Conservation (phyloP, 2,888 invertebrate species). For the Leucania comma region DNA sequence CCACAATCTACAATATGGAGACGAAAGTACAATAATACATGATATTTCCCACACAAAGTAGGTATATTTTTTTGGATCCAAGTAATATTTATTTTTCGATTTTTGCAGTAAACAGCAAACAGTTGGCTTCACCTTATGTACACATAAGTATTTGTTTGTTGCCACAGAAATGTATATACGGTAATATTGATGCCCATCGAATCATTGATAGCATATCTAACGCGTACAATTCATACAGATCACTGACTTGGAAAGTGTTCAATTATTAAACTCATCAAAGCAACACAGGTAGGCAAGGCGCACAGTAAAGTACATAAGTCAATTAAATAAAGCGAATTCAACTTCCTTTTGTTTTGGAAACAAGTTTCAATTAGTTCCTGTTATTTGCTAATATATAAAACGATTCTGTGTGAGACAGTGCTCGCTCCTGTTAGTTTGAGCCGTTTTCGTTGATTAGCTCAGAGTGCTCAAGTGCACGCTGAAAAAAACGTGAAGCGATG, state of each 20-base stretch:
- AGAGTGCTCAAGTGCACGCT: no score
- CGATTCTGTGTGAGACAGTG: slow-evolving; percentile 4
- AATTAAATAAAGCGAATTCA: neutral
- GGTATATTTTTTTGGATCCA: no score
- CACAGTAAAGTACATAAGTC: neutral
- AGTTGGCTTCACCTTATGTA: neutral
- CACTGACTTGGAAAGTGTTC: slow-evolving; percentile 41
- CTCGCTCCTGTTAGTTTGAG: neutral
- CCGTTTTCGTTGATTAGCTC: neutral
- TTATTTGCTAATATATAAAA: slow-evolving; percentile 6
- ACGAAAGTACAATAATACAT: no score
- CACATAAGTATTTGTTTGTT: neutral
- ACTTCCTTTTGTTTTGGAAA: neutral
- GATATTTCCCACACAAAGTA: no score
- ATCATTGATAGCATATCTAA: slow-evolving; percentile 37
- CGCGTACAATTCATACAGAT: slow-evolving; percentile 15
- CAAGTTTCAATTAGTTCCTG: slow-evolving; percentile 15
- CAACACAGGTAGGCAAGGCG: neutral
- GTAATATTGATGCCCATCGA: slow-evolving; percentile 8
- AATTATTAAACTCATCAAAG: slow-evolving; percentile 21
- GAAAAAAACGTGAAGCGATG: no score
- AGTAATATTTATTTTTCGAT: no score
- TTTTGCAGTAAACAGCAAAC: no score
- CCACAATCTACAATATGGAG: no score
- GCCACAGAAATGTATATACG: neutral